Evolutionary conservation across 2,113 vertebrate species (phyloP).

Genomic region (Apodemus sylvaticus): DNA sequence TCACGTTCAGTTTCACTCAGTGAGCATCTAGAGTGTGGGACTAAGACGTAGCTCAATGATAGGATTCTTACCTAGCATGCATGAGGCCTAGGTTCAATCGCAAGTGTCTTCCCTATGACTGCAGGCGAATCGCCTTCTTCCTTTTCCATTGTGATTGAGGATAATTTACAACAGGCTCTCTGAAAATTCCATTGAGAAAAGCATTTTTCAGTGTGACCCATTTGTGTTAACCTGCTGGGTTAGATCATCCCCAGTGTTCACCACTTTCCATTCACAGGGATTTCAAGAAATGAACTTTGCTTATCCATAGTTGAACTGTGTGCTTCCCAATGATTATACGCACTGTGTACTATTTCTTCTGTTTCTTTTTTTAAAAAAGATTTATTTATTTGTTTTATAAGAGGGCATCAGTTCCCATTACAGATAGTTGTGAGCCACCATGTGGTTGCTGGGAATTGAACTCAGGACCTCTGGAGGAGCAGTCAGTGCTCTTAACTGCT

Average conservation of each 20-base stretch:
- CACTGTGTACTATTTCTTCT: not conserved
- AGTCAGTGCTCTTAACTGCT: too few relatives aligned
- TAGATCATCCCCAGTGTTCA: not conserved
- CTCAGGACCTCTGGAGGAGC: too few relatives aligned
- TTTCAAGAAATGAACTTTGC: not conserved
- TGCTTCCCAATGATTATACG: not conserved
- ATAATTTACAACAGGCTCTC: not conserved
- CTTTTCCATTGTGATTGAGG: not conserved
- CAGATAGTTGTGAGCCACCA: too few relatives aligned
- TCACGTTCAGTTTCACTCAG: not conserved
- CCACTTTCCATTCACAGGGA: not conserved
- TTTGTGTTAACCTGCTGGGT: not conserved
- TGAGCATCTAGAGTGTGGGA: not conserved
- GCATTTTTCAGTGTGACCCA: not conserved
- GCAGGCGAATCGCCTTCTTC: not conserved
- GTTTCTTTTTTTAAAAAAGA: too few relatives aligned
- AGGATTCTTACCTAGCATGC: not conserved
- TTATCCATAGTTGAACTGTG: not conserved
- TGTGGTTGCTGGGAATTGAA: too few relatives aligned
- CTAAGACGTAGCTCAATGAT: not conserved
- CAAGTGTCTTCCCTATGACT: not conserved
- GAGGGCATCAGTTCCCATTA: too few relatives aligned
- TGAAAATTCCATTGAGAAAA: slow-evolving; percentile 5
- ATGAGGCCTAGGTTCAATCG: not conserved
- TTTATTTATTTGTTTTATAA: too few relatives aligned